Conservation (phyloP, 2,113 vertebrate genomes). For the Scomber scombrus region DNA sequence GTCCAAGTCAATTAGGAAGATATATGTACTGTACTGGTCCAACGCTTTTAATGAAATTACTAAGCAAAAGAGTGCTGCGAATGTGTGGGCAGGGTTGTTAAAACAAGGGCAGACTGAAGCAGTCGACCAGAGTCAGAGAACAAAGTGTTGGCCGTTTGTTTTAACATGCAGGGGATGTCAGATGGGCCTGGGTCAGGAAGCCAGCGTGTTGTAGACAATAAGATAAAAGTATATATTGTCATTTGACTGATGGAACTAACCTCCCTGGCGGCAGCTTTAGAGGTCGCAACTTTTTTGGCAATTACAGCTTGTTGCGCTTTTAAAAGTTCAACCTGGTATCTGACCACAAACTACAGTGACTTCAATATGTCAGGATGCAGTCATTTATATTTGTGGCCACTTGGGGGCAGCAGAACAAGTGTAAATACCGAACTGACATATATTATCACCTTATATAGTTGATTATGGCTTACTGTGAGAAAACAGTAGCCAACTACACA, state of each 20-base stretch:
- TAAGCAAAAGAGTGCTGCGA: conserved; percentile 1
- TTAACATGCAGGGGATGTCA: conserved; percentile 2
- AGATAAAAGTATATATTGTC: background rate
- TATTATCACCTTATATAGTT: no score
- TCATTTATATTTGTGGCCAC: background rate
- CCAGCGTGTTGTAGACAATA: background rate
- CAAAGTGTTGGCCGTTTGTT: background rate
- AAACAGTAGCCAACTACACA: no score
- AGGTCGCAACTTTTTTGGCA: no score
- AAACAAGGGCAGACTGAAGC: conserved; percentile 5
- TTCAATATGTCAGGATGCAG: background rate
- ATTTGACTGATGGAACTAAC: background rate
- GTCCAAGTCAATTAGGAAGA: conserved; percentile 30
- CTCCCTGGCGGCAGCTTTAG: background rate
- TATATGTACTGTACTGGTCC: conserved; percentile 8
- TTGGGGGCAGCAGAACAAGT: background rate
- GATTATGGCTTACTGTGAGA: no score
- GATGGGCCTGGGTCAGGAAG: background rate
- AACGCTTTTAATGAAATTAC: conserved; percentile 64
- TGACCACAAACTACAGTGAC: background rate
- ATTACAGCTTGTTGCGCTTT: background rate
- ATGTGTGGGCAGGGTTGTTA: conserved; percentile 7
- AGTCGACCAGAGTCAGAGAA: background rate
- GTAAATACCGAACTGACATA: background rate
- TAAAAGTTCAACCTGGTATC: background rate